Evolutionary conservation across 2,797 vertebrate genomes (phyloP), one percentile per base, ranked within the genome.

Genomic region (Schizopygopsis malacanthus): DNA sequence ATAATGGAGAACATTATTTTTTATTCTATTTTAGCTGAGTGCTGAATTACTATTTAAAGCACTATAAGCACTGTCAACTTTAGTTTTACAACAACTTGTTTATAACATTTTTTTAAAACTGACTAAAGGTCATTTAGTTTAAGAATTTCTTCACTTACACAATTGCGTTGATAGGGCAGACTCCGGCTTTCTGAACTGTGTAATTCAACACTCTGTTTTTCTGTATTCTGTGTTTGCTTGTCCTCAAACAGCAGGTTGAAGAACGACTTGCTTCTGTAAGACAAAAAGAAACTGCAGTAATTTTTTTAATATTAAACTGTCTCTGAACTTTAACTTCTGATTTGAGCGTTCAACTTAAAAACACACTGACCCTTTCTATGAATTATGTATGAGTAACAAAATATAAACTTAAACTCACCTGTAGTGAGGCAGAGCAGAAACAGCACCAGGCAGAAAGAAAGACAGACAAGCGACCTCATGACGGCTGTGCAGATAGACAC

Each of bases 111-210:
- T 18, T 5, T 4, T n/a, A 1, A 16, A 4, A 72, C 6, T n/a
- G 33, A 13, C 18, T 28, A 18, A 78, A 11, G 6, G 45, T 69
- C 8, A 80, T 15, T 7, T 25, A 43, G 13, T 67, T 22, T 13
- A 16, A 43, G 0, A 59, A 15, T 70, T n/a, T 59, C 25, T 47
- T 16, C 20, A 87, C 85, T 85, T 82, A 89, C 88, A 81, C 28
- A 73, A 80, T 1, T 1, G 86, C 86, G 39, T 59, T 4, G 18
- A 91, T 56, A 1, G 50, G 79, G 77, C 90, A 91, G 52, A 76
- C 28, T 85, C 89, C 87, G 47, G 75, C 71, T 10, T 1, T 61
- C 67, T 89, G 86, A 4, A 86, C 78, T 10, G 11, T 81, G 63
- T 90, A 90, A 25, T 13, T 2, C 16, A n/a, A n/a, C 9, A 88